Conservation (phyloP, 2,797 vertebrate genomes). For the Tympanoctomys barrerae region DNA sequence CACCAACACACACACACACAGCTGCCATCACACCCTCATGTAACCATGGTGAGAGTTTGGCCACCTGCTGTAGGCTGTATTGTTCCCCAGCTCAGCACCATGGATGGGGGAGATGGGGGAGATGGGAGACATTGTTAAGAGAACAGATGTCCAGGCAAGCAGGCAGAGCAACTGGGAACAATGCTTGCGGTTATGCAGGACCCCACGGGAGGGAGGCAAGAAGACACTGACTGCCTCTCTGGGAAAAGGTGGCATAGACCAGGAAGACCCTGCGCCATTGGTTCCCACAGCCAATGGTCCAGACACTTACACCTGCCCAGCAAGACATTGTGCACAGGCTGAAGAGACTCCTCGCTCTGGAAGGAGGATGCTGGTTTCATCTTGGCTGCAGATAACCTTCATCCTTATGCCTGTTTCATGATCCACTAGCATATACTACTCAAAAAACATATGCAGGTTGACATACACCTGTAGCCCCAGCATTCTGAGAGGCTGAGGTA, state of each 20-base stretch:
- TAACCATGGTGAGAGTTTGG: slow-evolving; percentile 52
- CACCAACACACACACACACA: background rate
- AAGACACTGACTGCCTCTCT: background rate
- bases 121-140: slow-evolving; percentile 63
- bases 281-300: background rate
- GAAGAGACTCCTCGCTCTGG: background rate
- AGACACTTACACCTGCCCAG: background rate
- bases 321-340: background rate
- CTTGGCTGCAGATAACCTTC: background rate
- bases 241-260: background rate
- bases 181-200: background rate
- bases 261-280: background rate
- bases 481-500: background rate
- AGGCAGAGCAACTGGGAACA: slow-evolving; percentile 13
- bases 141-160: slow-evolving; percentile 70
- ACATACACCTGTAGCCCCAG: background rate
- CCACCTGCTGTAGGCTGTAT: background rate
- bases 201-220: background rate
- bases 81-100: slow-evolving; percentile 52
- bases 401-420: slow-evolving; percentile 4
- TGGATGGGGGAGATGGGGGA: slow-evolving; percentile 46
- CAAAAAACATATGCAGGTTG: background rate
- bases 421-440: slow-evolving; percentile 24
- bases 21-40: background rate
- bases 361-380: background rate